Percentiles rank a stretch among this genome's conserved stretches.
Evolutionary conservation across 1,140 invertebrate species (phyloP).

Genomic region (Vanessa atalanta): DNA sequence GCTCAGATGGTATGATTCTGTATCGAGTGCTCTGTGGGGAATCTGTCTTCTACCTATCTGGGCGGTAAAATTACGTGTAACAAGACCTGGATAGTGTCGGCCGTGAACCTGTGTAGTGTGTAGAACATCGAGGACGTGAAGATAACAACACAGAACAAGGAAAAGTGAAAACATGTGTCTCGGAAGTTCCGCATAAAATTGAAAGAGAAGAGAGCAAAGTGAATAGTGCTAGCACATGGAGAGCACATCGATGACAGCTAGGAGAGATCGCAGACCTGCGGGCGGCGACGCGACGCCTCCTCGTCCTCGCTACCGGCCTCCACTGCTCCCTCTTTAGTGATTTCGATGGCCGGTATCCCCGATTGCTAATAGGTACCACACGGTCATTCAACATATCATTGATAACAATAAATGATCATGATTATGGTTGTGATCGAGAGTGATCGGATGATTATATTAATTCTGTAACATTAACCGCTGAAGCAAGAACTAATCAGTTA

Average conservation of each 20-base stretch:
- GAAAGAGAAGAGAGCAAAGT: slow-evolving; percentile 74
- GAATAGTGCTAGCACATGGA: slow-evolving; percentile 76
- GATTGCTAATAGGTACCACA: slow-evolving; percentile 77
- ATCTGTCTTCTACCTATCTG: slow-evolving; percentile 49
- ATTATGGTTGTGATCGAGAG: slow-evolving; percentile 34
- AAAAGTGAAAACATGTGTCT: slow-evolving; percentile 74
- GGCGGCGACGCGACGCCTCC: slow-evolving; percentile 74
- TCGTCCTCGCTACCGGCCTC: slow-evolving; percentile 81
- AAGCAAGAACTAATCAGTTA: slow-evolving; percentile 41
- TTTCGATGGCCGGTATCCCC: slow-evolving; percentile 87
- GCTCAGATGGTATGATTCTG: slow-evolving; percentile 70
- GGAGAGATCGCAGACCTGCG: slow-evolving; percentile 80
- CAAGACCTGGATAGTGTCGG: slow-evolving; percentile 54
- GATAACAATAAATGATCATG: slow-evolving; percentile 56
- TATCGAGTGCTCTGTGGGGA: slow-evolving; percentile 72
- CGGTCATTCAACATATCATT: slow-evolving; percentile 70
- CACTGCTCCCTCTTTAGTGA: slow-evolving; percentile 89
- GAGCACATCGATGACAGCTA: slow-evolving; percentile 78
- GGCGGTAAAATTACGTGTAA: slow-evolving; percentile 47
- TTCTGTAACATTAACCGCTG: slow-evolving; percentile 35
- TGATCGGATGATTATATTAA: slow-evolving; percentile 22
- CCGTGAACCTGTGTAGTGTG: slow-evolving; percentile 63
- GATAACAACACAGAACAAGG: slow-evolving; percentile 73
- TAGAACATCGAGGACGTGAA: slow-evolving; percentile 71
- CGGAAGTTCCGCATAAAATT: slow-evolving; percentile 68